Base-by-base conservation (phyloP, 2,113 vertebrate species). In the Hippocampus guttulatus region DNA sequence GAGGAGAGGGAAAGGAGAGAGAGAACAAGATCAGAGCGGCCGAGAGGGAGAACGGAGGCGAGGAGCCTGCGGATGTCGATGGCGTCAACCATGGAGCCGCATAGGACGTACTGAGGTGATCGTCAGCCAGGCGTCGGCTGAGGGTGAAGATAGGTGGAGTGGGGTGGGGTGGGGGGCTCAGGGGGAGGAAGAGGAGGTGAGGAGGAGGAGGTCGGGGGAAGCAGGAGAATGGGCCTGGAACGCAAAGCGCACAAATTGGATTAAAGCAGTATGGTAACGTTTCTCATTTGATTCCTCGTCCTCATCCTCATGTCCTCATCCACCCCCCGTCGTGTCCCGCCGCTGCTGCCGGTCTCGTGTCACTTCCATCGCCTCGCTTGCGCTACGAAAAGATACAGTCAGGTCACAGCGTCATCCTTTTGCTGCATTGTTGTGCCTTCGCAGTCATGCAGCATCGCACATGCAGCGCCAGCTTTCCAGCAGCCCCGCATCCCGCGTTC, bases 231-330 rank as follows among this genome's bases (percentile, higher is more conserved):
- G 92, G 91, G 90, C 88, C 90, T 90, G 73, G 75, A 80, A 79
- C 82, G 88, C 88, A 87, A 84, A 90, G 87, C 88, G 85, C 85
- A 84, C 84, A 82, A 83, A 86, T 89, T 82, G 91, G 86, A 90
- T 90, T 92, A 89, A 90, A 92, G 90, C 90, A 92, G 89, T 90
- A 91, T 93, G 92, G 92, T 93, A 92, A 92, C 84, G 88, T 90
- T 91, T 85, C 81, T 85, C 62, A 84, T 90, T 89, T 88, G 69
- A 83, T 89, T 79, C 58, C 58, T 90, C 38, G 9, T 84, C 79
- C 82, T 84, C 75, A 71, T 81, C 82, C 77, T 81, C 81, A 69
- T 80, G 78, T 75, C 67, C 73, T 14, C 77, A 69, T 78, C 79
- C 85, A 71, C 78, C 81, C 57, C 25, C 78, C 51, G 64, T 77